Evolutionary conservation across 2,888 invertebrate genomes (phyloP), one percentile per base, ranked within the genome.

Genomic region (Palloptera scutellata): DNA sequence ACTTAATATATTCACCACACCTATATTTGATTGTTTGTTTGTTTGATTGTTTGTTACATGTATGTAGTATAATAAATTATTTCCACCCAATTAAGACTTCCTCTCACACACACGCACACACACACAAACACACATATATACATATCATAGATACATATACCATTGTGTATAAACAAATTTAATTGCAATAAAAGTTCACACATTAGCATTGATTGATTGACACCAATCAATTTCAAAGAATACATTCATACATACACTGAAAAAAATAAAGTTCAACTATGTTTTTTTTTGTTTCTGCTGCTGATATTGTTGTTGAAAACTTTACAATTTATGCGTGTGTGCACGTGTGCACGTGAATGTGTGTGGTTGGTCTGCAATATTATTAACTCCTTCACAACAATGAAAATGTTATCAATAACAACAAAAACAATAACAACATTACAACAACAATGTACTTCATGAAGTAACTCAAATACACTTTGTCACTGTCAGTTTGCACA

Each of bases 401-500:
- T 53, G 53, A 15, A 77, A 79, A 81, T 79, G 79, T 80, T 81
- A 79, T 80, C 81, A 78, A 48, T 11, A 15, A 63, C 58, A 43
- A 70, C 57, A 52, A 66, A 60, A 19, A 59, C 40, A 17, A 61
- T 51, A 55, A 55, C 61, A 45, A 51, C 41, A 62, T n/a, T n/a
- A 52, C 9, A 20, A 19, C 43, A 43, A 63, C 63, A 66, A 64
- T 3, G 30, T 55, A 54, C 19, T 65, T 48, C 40, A 43, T 68
- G 69, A 67, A 71, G 54, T 61, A 70, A 70, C 69, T 73, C 72
- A 76, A 79, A 76, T 78, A 79, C 80, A 81, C 80, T 81, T 81
- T 81, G 81, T 81, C 80, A 81, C 78, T 81, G 80, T 81, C 80
- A 81, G 77, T 78, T 79, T 74, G 76, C 80, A 81, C 80, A 81